Percentiles rank a stretch among this genome's conserved stretches.
phyloP scores from a whole-genome alignment of 2,797 vertebrate genomes.

The Mus spretus region DNA sequence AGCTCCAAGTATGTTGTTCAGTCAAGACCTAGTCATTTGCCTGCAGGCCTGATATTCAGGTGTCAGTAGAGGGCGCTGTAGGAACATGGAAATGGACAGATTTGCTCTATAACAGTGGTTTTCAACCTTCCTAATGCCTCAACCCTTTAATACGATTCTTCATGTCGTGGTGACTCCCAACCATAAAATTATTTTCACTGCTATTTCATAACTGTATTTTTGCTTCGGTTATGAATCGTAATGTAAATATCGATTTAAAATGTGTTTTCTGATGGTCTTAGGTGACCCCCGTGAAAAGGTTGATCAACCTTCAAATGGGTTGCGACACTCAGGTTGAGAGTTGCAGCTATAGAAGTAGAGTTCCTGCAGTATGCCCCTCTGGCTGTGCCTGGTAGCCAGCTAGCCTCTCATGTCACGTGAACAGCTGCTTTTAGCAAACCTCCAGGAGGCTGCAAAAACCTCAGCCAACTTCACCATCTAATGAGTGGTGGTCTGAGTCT shows the following conservation, averaged over 20 bases:
- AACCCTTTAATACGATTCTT: not conserved
- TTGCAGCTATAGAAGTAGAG: not conserved
- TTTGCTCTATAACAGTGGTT: not conserved
- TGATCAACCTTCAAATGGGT: not conserved
- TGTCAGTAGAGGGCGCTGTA: constrained; percentile 23
- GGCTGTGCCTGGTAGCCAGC: not conserved
- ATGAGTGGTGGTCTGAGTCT: not conserved
- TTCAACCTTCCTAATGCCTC: not conserved
- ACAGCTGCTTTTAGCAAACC: not conserved
- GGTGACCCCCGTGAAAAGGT: not conserved
- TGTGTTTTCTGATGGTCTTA: not conserved
- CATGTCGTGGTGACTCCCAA: not conserved
- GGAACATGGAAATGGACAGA: not conserved
- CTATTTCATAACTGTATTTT: not conserved
- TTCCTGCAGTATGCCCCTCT: not conserved
- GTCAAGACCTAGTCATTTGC: not conserved
- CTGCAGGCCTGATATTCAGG: too few relatives aligned
- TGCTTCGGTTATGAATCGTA: not conserved
- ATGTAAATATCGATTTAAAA: not conserved
- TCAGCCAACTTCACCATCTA: not conserved
- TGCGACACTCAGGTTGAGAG: not conserved
- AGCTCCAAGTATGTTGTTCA: not conserved
- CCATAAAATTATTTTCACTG: not conserved
- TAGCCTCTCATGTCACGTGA: not conserved
- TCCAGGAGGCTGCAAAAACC: not conserved